Percentiles rank a stretch among this genome's conserved stretches.
These are phyloP conservation scores for Amphibalanus amphitrite DNA, from an alignment of 1,140 invertebrate genomes.

Conservation along the genomic window DNA sequence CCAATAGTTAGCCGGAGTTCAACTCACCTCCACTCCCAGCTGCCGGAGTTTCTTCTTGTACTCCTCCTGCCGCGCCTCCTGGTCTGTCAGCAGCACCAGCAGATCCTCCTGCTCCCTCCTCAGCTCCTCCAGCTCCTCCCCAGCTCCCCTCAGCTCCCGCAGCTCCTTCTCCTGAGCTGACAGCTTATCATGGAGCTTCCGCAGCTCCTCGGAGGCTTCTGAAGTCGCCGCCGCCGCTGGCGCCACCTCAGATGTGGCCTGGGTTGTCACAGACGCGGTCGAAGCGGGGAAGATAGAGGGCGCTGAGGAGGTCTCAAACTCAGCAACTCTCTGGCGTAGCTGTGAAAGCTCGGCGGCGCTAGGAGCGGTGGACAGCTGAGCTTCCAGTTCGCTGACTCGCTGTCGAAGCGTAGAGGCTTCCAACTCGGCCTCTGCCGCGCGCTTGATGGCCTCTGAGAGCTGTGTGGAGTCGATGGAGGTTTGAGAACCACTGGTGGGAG, in stretches of 20 bases:
- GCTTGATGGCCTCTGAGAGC: no score
- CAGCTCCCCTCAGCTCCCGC: no score
- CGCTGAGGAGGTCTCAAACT: neutral
- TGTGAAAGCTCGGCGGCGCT: neutral
- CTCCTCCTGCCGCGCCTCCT: conserved; percentile 2
- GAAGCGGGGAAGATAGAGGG: no score
- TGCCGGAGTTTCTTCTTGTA: neutral
- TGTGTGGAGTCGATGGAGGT: neutral
- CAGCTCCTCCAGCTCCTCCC: neutral
- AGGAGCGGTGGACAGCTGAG: neutral
- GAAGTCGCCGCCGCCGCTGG: no score
- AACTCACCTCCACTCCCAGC: neutral
- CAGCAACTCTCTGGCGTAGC: neutral
- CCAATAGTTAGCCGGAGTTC: no score
- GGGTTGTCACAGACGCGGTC: no score
- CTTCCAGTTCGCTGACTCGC: neutral
- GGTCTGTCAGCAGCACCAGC: conserved; percentile 3
- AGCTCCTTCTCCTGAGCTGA: no score
- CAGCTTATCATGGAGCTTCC: no score
- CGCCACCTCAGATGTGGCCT: no score
- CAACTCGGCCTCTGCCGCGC: neutral
- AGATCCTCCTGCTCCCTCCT: neutral
- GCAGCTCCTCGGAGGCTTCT: no score
- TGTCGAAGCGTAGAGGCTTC: neutral
- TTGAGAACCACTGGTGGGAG: no score